phyloP scores from a whole-genome alignment of 2,113 vertebrate genomes.

The Acanthochromis polyacanthus region DNA sequence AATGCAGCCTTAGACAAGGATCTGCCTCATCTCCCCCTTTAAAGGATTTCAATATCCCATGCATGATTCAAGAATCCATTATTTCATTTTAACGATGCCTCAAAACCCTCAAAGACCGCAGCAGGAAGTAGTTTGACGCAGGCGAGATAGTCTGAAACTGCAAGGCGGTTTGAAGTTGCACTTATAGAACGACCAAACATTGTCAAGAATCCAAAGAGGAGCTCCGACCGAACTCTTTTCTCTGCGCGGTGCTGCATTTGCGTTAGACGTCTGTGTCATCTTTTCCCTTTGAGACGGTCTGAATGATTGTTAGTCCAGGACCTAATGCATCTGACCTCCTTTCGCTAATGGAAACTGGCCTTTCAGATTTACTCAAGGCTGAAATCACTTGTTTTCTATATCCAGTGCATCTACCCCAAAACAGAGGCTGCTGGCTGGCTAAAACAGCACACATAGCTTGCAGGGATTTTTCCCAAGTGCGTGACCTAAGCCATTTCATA shows the following conservation, averaged over 20 bases:
- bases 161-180: slow-evolving; percentile 12
- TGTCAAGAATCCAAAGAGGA: slow-evolving; percentile 24
- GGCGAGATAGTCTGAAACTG: slow-evolving; percentile 45
- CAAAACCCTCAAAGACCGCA: slow-evolving; percentile 50
- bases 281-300: slow-evolving; percentile 58
- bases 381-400: slow-evolving; percentile 80
- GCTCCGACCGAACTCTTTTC: slow-evolving; percentile 12
- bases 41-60: slow-evolving; percentile 70
- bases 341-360: slow-evolving; percentile 80
- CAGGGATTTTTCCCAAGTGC: slow-evolving; percentile 61
- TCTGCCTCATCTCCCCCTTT: slow-evolving; percentile 67
- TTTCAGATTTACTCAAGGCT: slow-evolving; percentile 82
- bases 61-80: slow-evolving; percentile 76
- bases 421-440: slow-evolving; percentile 43
- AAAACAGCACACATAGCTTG: slow-evolving; percentile 58
- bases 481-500: slow-evolving; percentile 68
- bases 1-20: slow-evolving; percentile 54
- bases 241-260: slow-evolving; percentile 23
- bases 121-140: slow-evolving; percentile 50
- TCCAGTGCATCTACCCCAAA: slow-evolving; percentile 61
- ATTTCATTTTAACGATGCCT: slow-evolving; percentile 72
- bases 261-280: slow-evolving; percentile 54
- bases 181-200: slow-evolving; percentile 38
- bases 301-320: slow-evolving; percentile 58
- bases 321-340: slow-evolving; percentile 82